Evolutionary conservation across 2,888 invertebrate genomes (phyloP).

Genomic region (Miltochrista miniata): DNA sequence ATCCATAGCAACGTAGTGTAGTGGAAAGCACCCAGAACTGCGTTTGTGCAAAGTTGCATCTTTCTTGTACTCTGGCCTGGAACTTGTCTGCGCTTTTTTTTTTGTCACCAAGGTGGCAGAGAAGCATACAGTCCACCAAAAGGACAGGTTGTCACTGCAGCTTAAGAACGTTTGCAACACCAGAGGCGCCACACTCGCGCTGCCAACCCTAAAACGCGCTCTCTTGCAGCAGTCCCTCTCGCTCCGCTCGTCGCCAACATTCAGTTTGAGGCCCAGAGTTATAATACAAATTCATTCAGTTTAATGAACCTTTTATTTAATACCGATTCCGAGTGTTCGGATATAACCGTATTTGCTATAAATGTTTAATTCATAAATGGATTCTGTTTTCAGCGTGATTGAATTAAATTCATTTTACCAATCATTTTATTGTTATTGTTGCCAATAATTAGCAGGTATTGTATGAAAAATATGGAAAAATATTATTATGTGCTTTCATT

Average conservation of each 20-base stretch:
- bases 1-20: no score
- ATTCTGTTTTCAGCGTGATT: slow-evolving; percentile 11
- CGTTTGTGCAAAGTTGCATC: no score
- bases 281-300: neutral
- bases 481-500: neutral
- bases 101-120: no score
- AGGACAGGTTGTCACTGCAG: no score
- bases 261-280: neutral
- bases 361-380: slow-evolving; percentile 23
- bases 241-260: no score
- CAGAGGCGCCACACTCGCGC: no score
- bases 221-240: neutral
- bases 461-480: neutral
- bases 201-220: no score
- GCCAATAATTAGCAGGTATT: neutral
- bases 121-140: no score
- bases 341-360: slow-evolving; percentile 10
- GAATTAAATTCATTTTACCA: slow-evolving; percentile 21
- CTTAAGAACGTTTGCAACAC: no score
- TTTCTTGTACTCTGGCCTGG: no score
- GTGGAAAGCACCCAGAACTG: no score
- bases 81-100: no score
- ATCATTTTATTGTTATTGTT: slow-evolving; percentile 15
- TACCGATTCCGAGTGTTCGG: slow-evolving; percentile 15
- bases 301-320: neutral